Base-by-base conservation (phyloP, 2,888 invertebrate species). In the Sinelater perroti region DNA sequence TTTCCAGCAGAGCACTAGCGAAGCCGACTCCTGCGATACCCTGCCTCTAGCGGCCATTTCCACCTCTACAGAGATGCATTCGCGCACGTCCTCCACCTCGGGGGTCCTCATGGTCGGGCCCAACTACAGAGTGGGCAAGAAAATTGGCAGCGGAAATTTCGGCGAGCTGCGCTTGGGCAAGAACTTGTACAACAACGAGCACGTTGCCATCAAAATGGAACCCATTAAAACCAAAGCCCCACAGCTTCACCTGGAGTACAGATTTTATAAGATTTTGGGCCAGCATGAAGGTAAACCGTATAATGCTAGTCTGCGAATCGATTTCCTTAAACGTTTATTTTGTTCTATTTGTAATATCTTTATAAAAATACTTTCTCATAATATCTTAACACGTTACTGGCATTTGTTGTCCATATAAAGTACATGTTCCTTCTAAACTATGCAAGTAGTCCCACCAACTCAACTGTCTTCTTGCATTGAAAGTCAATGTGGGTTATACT, bases 121-220 rank as follows among this genome's bases (percentile, higher is more conserved):
- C 77, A 99, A 99, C 85, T 99, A 97, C 83, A 91, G 97, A 80
- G 98, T 99, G 75, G 99, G 99, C 74, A 99, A 98, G 85, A 99
- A 99, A 84, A 99, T 99, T 78, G 99, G 99, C 79, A 97, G 96
- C 86, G 99, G 99, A 75, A 99, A 99, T 85, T 99, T 99, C 79
- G 99, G 99, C 69, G 99, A 99, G 85, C 87, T 99, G 71, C 87
- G 99, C 80, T 88, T 99, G 80, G 98, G 97, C 90, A 99, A 98
- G 86, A 99, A 99, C 84, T 87, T 99, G 77, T 98, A 98, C 87
- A 99, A 97, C 87, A 98, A 97, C 87, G 98, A 99, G 85, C 98
- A 99, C 85, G 98, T 99, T 81, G 99, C 99, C 80, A 98, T 99
- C 81, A 99, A 99, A 86, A 89, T 99, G 92, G 99, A 99, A 87